These are phyloP conservation scores for Anneissia japonica DNA, from an alignment of 35 echinoderm and acorn worm species.

Conservation along the genomic window DNA sequence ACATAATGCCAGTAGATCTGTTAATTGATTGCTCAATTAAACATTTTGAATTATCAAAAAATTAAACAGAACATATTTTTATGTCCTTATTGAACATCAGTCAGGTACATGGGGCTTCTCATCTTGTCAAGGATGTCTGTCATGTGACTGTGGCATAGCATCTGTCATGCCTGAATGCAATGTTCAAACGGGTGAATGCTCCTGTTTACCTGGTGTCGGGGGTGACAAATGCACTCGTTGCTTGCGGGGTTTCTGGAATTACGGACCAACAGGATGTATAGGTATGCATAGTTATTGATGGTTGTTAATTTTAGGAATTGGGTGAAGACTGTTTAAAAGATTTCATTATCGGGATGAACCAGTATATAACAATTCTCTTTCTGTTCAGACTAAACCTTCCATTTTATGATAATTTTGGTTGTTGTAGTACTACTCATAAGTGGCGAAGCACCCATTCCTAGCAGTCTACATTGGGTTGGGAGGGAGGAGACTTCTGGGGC, in stretches of 20 bases:
- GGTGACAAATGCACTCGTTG: conserved; percentile 74
- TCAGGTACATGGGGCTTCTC: conserved; percentile 49
- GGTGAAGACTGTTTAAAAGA: no score
- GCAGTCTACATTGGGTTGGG: not conserved
- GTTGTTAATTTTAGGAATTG: no score
- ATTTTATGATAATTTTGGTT: not conserved
- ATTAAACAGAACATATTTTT: no score
- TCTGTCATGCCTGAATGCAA: conserved; percentile 56
- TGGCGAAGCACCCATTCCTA: not conserved
- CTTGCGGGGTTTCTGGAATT: conserved; percentile 75
- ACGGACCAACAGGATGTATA: conserved; percentile 58
- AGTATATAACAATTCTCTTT: not conserved
- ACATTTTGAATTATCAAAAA: no score
- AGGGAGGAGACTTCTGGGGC: no score
- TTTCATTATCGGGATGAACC: not conserved
- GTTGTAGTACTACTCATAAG: not conserved
- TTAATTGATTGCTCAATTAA: no score
- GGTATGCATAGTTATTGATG: conserved; percentile 62
- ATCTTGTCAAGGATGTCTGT: conserved; percentile 56
- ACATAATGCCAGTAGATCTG: no score
- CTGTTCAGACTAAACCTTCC: not conserved
- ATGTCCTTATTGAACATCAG: conserved; percentile 17
- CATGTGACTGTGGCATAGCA: conserved; percentile 63
- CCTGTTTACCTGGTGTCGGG: conserved; percentile 60
- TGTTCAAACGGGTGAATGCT: conserved; percentile 45